Percentiles rank a stretch among this genome's conserved stretches.
These are phyloP conservation scores for Formica aserva DNA, from an alignment of 2,888 invertebrate species.

Conservation along the genomic window DNA sequence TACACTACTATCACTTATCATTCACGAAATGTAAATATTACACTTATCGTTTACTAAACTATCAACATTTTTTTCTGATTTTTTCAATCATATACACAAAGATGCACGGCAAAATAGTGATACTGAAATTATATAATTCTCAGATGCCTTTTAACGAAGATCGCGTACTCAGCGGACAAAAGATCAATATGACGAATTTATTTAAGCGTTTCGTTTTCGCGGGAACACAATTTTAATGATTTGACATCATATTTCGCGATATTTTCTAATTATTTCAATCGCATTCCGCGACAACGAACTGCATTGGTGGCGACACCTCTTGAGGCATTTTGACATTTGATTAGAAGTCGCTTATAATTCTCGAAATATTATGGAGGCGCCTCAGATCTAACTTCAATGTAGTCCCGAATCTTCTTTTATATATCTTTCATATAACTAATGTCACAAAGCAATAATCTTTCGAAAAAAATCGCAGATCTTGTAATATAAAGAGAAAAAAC, in stretches of 20 bases:
- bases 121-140: not conserved
- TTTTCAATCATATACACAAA: not conserved
- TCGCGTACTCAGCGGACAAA: not conserved
- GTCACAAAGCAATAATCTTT: not conserved
- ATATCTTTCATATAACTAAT: not conserved
- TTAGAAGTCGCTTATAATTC: not conserved
- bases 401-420: not conserved
- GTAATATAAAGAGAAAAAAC: too few species aligned
- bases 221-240: not conserved
- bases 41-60: not conserved
- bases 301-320: not conserved
- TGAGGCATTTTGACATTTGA: not conserved
- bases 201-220: not conserved
- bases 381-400: not conserved
- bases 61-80: not conserved
- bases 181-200: not conserved
- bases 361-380: not conserved
- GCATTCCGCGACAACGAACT: not conserved
- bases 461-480: not conserved
- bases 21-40: not conserved
- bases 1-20: not conserved
- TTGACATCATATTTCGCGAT: not conserved
- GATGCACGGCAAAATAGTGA: not conserved
- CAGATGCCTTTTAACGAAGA: not conserved
- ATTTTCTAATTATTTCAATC: not conserved